Conservation (phyloP, 2,797 vertebrate species). For the Phataginus tricuspis region DNA sequence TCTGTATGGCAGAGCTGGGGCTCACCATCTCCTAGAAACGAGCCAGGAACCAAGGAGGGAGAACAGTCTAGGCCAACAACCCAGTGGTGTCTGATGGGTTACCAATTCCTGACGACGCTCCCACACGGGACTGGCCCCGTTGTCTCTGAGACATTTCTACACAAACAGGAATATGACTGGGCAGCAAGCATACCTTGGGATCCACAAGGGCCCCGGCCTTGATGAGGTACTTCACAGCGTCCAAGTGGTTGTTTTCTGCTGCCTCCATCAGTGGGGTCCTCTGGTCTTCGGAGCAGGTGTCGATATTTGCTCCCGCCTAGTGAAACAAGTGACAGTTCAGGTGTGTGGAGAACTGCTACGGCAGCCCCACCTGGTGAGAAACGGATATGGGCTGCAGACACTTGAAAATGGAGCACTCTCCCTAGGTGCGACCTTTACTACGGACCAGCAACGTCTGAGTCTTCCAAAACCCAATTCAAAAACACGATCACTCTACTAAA, state of each 20-base stretch:
- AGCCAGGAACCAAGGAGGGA: neutral
- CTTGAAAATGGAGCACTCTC: neutral
- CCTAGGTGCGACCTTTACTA: neutral
- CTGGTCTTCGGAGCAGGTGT: slow-evolving; percentile 95
- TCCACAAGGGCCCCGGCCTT: slow-evolving; percentile 93
- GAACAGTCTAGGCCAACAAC: neutral
- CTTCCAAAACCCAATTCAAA: neutral
- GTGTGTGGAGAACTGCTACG: neutral
- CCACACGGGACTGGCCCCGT: neutral
- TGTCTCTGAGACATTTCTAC: neutral
- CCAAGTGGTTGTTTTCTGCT: slow-evolving; percentile 95
- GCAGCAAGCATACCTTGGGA: slow-evolving; percentile 89
- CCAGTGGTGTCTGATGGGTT: rapidly evolving
- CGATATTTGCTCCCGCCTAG: slow-evolving; percentile 96
- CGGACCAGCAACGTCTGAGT: neutral
- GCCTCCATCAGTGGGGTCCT: slow-evolving; percentile 95
- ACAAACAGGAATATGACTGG: neutral
- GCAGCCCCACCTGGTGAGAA: rapidly evolving
- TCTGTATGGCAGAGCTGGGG: rapidly evolving
- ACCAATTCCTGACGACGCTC: rapidly evolving
- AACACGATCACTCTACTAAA: neutral
- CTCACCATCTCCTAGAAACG: neutral
- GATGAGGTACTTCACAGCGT: slow-evolving; percentile 96
- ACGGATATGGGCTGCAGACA: neutral
- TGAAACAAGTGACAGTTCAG: neutral